Evolutionary conservation across 1,140 invertebrate genomes (phyloP).

Genomic region (Orchestia grillus): DNA sequence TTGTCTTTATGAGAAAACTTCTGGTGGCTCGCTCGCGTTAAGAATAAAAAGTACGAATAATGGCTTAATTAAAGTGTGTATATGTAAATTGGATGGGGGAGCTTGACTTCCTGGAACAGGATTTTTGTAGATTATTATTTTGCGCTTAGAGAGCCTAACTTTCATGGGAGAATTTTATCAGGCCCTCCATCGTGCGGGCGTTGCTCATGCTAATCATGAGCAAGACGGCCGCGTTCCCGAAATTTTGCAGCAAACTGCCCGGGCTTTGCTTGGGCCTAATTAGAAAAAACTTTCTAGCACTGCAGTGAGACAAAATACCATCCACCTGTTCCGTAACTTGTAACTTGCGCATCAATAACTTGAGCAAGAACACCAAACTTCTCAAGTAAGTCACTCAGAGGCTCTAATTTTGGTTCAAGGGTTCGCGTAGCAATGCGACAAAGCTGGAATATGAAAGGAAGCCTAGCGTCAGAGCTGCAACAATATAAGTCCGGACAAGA

Average conservation of each 20-base stretch:
- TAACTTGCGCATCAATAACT: conserved; percentile 48
- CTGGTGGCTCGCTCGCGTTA: conserved; percentile 12
- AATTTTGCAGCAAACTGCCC: conserved; percentile 23
- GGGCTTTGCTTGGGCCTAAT: conserved; percentile 26
- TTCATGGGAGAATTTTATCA: conserved; percentile 40
- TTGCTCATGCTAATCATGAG: conserved; percentile 27
- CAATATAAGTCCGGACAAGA: conserved; percentile 53
- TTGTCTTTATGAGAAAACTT: conserved; percentile 53
- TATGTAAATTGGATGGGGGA: conserved; percentile 55
- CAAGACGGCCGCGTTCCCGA: not conserved
- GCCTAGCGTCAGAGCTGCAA: not conserved
- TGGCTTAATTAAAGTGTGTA: conserved; percentile 55
- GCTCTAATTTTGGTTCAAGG: conserved; percentile 50
- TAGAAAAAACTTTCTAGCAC: conserved; percentile 39
- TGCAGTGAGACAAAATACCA: conserved; percentile 47
- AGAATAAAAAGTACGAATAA: conserved; percentile 48
- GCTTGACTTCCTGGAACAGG: conserved; percentile 44
- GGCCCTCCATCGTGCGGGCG: conserved; percentile 2
- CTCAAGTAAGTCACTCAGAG: conserved; percentile 41
- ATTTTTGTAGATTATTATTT: conserved; percentile 53
- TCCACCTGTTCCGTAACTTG: conserved; percentile 37
- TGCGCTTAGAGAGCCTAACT: conserved; percentile 4
- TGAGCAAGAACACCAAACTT: conserved; percentile 47
- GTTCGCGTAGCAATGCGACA: conserved; percentile 53
- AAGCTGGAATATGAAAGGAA: conserved; percentile 37